Conservation (phyloP, 2,888 invertebrate species). For the Melieria crassipennis region DNA sequence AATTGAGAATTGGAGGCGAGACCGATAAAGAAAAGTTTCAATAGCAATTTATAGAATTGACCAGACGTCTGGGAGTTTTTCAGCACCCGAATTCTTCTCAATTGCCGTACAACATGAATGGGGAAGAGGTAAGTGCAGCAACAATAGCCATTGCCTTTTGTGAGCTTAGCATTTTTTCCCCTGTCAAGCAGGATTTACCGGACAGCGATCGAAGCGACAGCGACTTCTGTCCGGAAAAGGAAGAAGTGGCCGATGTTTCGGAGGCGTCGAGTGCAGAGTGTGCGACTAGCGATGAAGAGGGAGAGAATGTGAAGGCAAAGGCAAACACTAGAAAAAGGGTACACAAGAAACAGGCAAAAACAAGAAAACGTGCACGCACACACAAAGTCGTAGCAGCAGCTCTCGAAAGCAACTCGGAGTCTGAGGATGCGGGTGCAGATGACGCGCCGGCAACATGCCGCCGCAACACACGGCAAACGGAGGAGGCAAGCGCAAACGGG, state of each 20-base stretch:
- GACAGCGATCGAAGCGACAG: slow-evolving; percentile 82
- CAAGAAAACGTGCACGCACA: slow-evolving; percentile 34
- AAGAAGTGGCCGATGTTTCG: slow-evolving; percentile 67
- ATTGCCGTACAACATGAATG: slow-evolving; percentile 7
- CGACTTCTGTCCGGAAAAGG: slow-evolving; percentile 75
- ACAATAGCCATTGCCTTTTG: background rate
- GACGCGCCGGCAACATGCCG: slow-evolving; percentile 11
- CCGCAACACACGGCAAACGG: slow-evolving; percentile 48
- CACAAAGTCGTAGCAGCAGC: slow-evolving; percentile 31
- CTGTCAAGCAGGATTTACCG: slow-evolving; percentile 48
- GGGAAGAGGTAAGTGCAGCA: background rate
- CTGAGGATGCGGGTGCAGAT: slow-evolving; percentile 37
- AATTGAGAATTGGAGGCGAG: no score
- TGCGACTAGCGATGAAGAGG: slow-evolving; percentile 34
- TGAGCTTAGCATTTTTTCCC: no score
- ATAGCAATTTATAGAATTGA: no score
- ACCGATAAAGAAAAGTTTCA: no score
- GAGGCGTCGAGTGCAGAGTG: slow-evolving; percentile 32
- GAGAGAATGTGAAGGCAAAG: slow-evolving; percentile 22
- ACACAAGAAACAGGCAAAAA: slow-evolving; percentile 11
- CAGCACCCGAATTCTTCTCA: no score
- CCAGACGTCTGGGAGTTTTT: no score
- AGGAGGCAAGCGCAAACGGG: slow-evolving; percentile 25
- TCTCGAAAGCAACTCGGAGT: slow-evolving; percentile 19
- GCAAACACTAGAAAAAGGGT: slow-evolving; percentile 17